phyloP scores from a whole-genome alignment of 1,140 invertebrate species.

The Drosophila arizonae region DNA sequence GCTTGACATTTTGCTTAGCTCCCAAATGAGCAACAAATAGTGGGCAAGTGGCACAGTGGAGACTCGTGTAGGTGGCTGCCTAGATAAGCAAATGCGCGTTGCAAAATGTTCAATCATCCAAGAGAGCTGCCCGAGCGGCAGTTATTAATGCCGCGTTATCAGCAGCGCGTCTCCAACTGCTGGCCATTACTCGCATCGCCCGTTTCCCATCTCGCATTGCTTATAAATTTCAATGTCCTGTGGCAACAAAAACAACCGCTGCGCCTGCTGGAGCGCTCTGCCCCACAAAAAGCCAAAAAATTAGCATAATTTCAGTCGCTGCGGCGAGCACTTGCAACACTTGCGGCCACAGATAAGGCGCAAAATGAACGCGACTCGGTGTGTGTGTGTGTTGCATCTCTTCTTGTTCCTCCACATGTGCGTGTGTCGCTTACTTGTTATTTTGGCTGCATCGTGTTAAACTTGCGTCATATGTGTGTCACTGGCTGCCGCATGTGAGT shows the following conservation, averaged over 20 bases:
- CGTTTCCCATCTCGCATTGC: slow-evolving; percentile 13
- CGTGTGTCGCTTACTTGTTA: slow-evolving; percentile 46
- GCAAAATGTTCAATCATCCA: slow-evolving; percentile 71
- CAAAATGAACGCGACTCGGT: slow-evolving; percentile 66
- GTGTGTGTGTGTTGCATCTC: slow-evolving; percentile 10
- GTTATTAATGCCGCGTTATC: slow-evolving; percentile 75
- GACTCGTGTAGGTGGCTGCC: slow-evolving; percentile 26
- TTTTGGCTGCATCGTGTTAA: slow-evolving; percentile 54
- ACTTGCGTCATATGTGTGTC: slow-evolving; percentile 50
- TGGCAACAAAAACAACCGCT: slow-evolving; percentile 36
- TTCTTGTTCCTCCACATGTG: slow-evolving; percentile 17
- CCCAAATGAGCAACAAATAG: slow-evolving; percentile 71
- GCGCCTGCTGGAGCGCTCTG: slow-evolving; percentile 58
- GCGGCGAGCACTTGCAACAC: slow-evolving; percentile 63
- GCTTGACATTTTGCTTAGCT: slow-evolving; percentile 57
- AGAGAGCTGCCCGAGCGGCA: slow-evolving; percentile 45
- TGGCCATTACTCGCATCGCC: slow-evolving; percentile 5
- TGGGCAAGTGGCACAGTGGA: slow-evolving; percentile 13
- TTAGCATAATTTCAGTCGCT: slow-evolving; percentile 76
- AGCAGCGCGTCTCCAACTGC: slow-evolving; percentile 38
- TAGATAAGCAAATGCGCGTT: slow-evolving; percentile 66
- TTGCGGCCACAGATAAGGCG: slow-evolving; percentile 75
- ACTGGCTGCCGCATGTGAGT: background rate
- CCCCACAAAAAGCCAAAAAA: slow-evolving; percentile 73
- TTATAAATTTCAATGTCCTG: slow-evolving; percentile 41